A percentile compares a stretch with the other conserved stretches of the same genome.
Evolutionary conservation across 2,888 invertebrate genomes (phyloP).

Genomic region (Serripes groenlandicus): DNA sequence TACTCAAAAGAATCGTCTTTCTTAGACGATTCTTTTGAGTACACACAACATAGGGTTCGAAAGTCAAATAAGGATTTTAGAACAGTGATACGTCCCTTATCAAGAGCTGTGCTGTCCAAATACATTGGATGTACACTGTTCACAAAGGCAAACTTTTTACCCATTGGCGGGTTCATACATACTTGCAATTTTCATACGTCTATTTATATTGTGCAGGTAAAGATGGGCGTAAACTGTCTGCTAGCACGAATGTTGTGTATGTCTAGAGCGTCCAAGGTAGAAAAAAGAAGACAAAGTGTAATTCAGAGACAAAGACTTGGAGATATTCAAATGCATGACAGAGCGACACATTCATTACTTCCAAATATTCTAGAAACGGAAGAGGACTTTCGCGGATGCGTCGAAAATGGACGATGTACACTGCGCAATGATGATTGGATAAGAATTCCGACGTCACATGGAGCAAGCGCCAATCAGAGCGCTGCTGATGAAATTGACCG

Average conservation of each 20-base stretch:
- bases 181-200: too few relatives aligned
- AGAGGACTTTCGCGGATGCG: slow-evolving; percentile 90
- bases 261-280: slow-evolving; percentile 93
- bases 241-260: slow-evolving; percentile 98
- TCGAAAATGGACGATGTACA: slow-evolving; percentile 66
- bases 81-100: too few relatives aligned
- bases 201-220: slow-evolving; percentile 90
- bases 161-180: too few relatives aligned
- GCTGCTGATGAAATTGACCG: slow-evolving; percentile 30
- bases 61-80: too few relatives aligned
- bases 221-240: slow-evolving; percentile 98
- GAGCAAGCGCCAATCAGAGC: slow-evolving; percentile 19
- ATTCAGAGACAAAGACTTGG: slow-evolving; percentile 95
- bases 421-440: slow-evolving; percentile 56
- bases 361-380: slow-evolving; percentile 99
- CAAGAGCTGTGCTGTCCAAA: too few relatives aligned
- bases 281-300: slow-evolving; percentile 87
- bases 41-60: too few relatives aligned
- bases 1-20: too few relatives aligned
- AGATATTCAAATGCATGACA: slow-evolving; percentile 95
- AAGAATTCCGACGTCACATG: slow-evolving; percentile 29
- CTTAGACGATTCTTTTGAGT: too few relatives aligned
- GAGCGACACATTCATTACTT: slow-evolving; percentile 97
- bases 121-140: too few relatives aligned
- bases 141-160: too few relatives aligned